phyloP scores from a whole-genome alignment of 2,113 vertebrate genomes.

The Toxotes jaculatrix region DNA sequence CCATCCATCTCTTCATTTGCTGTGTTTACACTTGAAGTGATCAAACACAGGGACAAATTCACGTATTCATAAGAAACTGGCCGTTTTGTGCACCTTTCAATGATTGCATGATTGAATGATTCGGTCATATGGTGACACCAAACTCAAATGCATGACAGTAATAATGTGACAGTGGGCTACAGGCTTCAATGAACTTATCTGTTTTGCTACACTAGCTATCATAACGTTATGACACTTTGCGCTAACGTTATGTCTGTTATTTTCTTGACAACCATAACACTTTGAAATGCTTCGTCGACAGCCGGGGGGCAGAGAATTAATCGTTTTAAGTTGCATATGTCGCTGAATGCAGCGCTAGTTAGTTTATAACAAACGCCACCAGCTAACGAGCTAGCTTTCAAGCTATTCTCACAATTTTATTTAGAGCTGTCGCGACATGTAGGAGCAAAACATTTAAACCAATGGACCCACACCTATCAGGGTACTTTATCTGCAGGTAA shows the following conservation, averaged over 20 bases:
- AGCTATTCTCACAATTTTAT: neutral
- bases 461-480: neutral
- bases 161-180: neutral
- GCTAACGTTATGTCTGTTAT: neutral
- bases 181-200: neutral
- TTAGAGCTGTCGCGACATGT: neutral
- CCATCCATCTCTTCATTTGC: neutral
- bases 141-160: neutral
- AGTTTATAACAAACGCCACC: constrained; percentile 22
- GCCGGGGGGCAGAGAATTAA: neutral
- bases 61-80: neutral
- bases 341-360: neutral
- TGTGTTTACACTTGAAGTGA: neutral
- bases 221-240: neutral
- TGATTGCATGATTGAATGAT: neutral
- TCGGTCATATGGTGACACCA: neutral
- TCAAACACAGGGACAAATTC: neutral
- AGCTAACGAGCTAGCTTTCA: constrained; percentile 39
- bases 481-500: neutral
- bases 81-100: neutral
- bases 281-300: neutral
- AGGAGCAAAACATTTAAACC: neutral
- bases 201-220: neutral
- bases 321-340: neutral
- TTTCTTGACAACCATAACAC: neutral